Base-by-base conservation (phyloP, 2,113 vertebrate species). In the Hydrochoerus hydrochaeris region DNA sequence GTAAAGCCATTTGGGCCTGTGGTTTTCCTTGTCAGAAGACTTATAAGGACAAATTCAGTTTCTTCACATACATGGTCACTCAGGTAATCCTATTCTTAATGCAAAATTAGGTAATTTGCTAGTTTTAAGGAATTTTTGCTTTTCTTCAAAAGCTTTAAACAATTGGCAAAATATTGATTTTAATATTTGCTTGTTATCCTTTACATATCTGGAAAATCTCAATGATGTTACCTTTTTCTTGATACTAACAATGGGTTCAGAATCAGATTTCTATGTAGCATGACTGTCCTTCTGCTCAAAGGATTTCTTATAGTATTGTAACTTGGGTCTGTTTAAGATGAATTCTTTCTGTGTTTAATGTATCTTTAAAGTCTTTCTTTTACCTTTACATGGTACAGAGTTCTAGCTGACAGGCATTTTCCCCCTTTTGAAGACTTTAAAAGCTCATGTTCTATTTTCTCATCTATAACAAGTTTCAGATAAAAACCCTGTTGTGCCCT, bases 61-160 rank as follows among this genome's bases (percentile, higher is more conserved):
- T 95, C 46, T 84, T 77, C n/a, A 73, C 4, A 54, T 52, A 84
- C 14, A 71, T 41, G 19, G 32, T 24, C 60, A 52, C 62, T 88
- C 20, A 28, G 17, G 30, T 69, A 93, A 86, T 13, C 19, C 32
- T 32, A n/a, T 80, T 81, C 20, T 71, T 81, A 52, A 49, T 69
- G 26, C n/a, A 89, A 88, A 20, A 62, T 94, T 81, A 49, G 5
- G 62, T 32, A 83, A 62, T 84, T 88, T 57, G 24, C 32, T 88
- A 63, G 54, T 84, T 94, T 95, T 49, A 78, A 78, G 67, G 5
- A 84, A 91, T 83, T 38, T 90, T 73, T 46, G n/a, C 2, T 57
- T 63, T 85, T 91, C 83, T 88, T 95, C 26, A 88, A 65, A 91
- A 85, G 78, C 1, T 97, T 35, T 71, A 58, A 90, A 49, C 41